Conservation (phyloP, 2,888 invertebrate species). For the Microctonus brassicae region DNA sequence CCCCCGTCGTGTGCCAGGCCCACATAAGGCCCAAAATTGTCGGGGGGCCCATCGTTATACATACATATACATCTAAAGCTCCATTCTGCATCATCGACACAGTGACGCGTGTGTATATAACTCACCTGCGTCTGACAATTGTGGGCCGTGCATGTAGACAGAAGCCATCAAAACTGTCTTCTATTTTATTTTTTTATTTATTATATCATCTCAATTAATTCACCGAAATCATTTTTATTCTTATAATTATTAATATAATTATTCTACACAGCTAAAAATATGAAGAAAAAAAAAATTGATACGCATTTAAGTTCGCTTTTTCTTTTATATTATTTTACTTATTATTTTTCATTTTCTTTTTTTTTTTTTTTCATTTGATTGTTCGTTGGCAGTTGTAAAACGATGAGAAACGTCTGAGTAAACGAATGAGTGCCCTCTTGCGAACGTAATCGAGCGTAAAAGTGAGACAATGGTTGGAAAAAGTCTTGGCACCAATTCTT, state of each 20-base stretch:
- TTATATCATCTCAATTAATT: too few species aligned
- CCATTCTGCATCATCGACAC: slow-evolving; percentile 38
- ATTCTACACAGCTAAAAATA: too few species aligned
- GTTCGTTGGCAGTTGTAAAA: slow-evolving; percentile 51
- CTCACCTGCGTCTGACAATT: slow-evolving; percentile 42
- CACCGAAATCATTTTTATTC: too few species aligned
- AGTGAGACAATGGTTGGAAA: slow-evolving; percentile 62
- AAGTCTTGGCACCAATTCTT: slow-evolving; percentile 45
- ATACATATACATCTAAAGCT: too few species aligned
- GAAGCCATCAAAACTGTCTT: background rate
- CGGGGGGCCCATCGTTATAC: slow-evolving; percentile 24
- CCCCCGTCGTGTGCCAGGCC: slow-evolving; percentile 52
- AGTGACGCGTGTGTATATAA: slow-evolving; percentile 43
- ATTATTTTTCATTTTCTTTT: slow-evolving; percentile 18
- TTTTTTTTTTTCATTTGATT: slow-evolving; percentile 55
- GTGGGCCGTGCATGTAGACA: background rate
- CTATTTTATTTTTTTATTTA: too few species aligned
- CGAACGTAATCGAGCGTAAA: slow-evolving; percentile 56
- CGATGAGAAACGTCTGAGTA: slow-evolving; percentile 31
- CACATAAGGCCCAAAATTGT: slow-evolving; percentile 15
- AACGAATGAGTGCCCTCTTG: slow-evolving; percentile 9
- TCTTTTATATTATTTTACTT: too few species aligned
- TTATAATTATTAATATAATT: too few species aligned
- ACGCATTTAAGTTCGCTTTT: too few species aligned
- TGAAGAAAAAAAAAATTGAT: too few species aligned